Evolutionary conservation across 2,888 invertebrate genomes (phyloP).

Genomic region (Hylaea fasciaria): DNA sequence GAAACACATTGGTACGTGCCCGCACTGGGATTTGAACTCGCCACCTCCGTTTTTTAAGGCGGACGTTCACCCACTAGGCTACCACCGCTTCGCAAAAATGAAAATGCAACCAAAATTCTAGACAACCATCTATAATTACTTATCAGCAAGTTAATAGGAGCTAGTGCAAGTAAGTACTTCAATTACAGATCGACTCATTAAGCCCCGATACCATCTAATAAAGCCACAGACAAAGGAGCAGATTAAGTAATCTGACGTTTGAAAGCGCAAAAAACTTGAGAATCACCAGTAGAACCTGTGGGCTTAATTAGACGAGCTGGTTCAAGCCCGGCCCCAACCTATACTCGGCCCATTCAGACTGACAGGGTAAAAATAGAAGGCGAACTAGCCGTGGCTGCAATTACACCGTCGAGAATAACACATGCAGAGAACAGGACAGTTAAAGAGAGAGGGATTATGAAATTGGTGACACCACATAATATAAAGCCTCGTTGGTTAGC

Average conservation of each 20-base stretch:
- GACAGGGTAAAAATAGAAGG: conserved; percentile 74
- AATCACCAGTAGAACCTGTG: conserved; percentile 49
- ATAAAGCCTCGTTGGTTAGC: no score
- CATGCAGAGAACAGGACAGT: neutral
- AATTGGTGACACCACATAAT: no score
- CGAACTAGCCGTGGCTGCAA: conserved; percentile 40
- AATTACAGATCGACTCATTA: conserved; percentile 12
- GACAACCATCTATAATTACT: no score
- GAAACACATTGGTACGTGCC: no score
- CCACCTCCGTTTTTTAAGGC: no score
- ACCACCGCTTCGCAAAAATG: no score
- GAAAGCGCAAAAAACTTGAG: conserved; percentile 42
- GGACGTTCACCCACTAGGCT: no score
- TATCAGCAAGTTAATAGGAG: neutral
- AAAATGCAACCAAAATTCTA: no score
- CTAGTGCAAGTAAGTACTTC: neutral
- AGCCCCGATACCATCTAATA: conserved; percentile 23
- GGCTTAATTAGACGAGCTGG: conserved; percentile 63
- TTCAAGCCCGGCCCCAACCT: conserved; percentile 53
- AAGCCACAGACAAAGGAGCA: conserved; percentile 32
- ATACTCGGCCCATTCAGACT: conserved; percentile 68
- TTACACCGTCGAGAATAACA: conserved; percentile 57
- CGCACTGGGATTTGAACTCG: no score
- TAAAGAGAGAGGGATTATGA: no score
- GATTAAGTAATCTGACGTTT: conserved; percentile 33